Percentiles rank a stretch among this genome's conserved stretches.
phyloP scores from a whole-genome alignment of 1,140 invertebrate genomes.

The Parasteatoda tepidariorum region DNA sequence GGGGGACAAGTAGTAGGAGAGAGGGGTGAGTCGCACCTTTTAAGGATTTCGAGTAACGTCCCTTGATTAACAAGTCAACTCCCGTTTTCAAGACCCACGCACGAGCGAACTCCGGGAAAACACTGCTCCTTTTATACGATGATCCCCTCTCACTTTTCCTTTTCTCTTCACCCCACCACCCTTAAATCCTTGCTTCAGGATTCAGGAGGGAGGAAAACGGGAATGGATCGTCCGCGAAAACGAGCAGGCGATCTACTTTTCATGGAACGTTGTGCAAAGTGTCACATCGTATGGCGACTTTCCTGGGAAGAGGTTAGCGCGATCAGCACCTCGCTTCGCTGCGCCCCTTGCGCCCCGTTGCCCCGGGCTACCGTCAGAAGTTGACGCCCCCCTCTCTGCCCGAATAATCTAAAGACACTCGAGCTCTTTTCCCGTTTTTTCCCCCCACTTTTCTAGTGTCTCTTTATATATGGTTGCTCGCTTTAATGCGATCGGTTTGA shows the following conservation, averaged over 20 bases:
- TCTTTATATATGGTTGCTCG: conserved; percentile 8
- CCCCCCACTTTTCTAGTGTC: neutral
- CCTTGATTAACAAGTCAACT: conserved; percentile 58
- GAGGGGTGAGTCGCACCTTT: neutral
- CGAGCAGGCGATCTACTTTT: conserved; percentile 57
- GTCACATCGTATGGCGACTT: conserved; percentile 58
- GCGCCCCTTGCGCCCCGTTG: conserved; percentile 38
- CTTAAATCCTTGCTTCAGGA: neutral
- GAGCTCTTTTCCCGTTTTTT: conserved; percentile 13
- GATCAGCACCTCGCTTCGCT: conserved; percentile 57
- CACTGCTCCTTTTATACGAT: conserved; percentile 43
- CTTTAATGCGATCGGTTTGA: conserved; percentile 46
- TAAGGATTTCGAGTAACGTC: neutral
- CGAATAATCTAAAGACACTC: conserved; percentile 53
- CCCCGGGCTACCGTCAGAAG: conserved; percentile 40
- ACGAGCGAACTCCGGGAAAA: conserved; percentile 45
- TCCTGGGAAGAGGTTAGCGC: conserved; percentile 33
- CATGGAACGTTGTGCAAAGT: conserved; percentile 58
- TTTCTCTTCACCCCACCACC: conserved; percentile 8
- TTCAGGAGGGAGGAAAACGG: neutral
- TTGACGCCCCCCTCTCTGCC: neutral
- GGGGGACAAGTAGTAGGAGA: neutral
- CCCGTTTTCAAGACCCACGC: conserved; percentile 34
- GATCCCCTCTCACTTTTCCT: conserved; percentile 38
- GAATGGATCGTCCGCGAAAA: conserved; percentile 13